These are phyloP conservation scores for Bradysia coprophila DNA, from an alignment of 1,140 invertebrate species.

Conservation along the genomic window DNA sequence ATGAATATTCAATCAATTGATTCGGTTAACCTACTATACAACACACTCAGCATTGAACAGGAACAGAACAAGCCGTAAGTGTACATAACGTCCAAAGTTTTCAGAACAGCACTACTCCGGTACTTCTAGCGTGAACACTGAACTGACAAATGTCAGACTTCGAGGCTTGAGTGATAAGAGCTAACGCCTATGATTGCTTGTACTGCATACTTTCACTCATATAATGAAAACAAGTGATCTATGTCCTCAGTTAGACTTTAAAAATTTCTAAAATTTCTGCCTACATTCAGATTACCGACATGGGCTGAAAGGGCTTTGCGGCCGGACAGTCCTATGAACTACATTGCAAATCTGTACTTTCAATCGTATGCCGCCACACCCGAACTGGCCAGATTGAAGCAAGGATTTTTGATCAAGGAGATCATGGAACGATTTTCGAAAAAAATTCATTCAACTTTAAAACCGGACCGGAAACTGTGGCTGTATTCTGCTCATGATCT, in stretches of 20 bases:
- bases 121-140: too few species aligned
- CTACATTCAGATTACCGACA: neutral
- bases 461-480: neutral
- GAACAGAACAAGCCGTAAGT: constrained; percentile 32
- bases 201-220: neutral
- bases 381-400: neutral
- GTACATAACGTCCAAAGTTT: neutral
- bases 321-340: neutral
- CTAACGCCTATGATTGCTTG: too few species aligned
- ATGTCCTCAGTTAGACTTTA: neutral
- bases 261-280: neutral
- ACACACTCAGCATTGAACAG: constrained; percentile 45
- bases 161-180: neutral
- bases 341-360: neutral
- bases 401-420: neutral
- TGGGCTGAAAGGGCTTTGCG: neutral
- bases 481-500: neutral
- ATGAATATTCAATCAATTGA: constrained; percentile 28
- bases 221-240: too few species aligned
- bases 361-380: neutral
- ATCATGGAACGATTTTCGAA: neutral
- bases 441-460: neutral
- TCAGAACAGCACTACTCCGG: neutral
- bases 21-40: constrained; percentile 41
- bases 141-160: too few species aligned